Evolutionary conservation across 2,888 invertebrate species (phyloP).

Genomic region (Venusia cambrica): DNA sequence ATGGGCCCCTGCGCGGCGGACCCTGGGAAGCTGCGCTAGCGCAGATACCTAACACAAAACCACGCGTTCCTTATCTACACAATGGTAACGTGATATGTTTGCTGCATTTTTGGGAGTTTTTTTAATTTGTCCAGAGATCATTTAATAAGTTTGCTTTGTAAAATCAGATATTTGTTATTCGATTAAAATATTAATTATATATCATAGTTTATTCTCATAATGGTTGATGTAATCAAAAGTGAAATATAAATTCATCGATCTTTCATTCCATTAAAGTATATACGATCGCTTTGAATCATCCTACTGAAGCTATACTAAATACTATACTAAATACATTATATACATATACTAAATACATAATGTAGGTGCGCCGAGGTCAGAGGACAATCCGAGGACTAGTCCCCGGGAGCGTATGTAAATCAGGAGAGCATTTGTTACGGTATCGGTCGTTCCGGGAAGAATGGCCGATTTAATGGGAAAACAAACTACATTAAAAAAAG

Average conservation of each 20-base stretch:
- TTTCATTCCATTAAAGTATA: too few relatives aligned
- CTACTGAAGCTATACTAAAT: too few relatives aligned
- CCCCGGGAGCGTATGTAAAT: slow-evolving; percentile 44
- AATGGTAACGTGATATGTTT: slow-evolving; percentile 61
- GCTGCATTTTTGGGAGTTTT: slow-evolving; percentile 16
- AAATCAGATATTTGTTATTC: neutral
- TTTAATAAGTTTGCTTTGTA: neutral
- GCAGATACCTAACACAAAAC: slow-evolving; percentile 41
- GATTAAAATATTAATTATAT: too few relatives aligned
- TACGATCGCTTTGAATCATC: too few relatives aligned
- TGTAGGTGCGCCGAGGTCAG: neutral
- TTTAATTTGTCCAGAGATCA: slow-evolving; percentile 9
- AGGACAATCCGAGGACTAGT: slow-evolving; percentile 4
- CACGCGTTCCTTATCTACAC: slow-evolving; percentile 35
- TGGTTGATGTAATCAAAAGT: too few relatives aligned
- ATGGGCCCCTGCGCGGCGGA: slow-evolving; percentile 71
- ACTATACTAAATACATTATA: too few relatives aligned
- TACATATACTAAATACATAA: neutral
- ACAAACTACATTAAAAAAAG: slow-evolving; percentile 64
- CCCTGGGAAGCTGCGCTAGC: slow-evolving; percentile 61
- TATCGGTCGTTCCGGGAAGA: slow-evolving; percentile 40
- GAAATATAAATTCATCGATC: too few relatives aligned
- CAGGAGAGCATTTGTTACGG: slow-evolving; percentile 36
- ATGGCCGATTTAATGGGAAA: slow-evolving; percentile 48
- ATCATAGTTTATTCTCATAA: too few relatives aligned